phyloP scores from a whole-genome alignment of 2,113 vertebrate genomes.

The Rallus limicola region DNA sequence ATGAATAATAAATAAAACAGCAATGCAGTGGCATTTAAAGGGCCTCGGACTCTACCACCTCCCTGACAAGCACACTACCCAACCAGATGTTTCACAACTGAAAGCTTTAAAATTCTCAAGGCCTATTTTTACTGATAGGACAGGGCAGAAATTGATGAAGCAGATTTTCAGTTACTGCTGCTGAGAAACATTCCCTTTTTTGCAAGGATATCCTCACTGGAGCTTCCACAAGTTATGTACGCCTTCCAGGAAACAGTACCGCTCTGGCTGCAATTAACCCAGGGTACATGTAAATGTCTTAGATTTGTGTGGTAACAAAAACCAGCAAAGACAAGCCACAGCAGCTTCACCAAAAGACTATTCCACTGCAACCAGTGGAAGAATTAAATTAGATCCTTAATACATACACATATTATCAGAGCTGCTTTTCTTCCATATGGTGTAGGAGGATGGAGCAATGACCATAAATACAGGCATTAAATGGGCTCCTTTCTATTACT shows the following conservation, averaged over 20 bases:
- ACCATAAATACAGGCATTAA: constrained; percentile 45
- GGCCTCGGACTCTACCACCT: background rate
- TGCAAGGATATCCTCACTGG: background rate
- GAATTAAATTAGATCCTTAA: constrained; percentile 6
- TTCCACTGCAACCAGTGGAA: background rate
- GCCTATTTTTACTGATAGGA: background rate
- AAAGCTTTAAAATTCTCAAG: background rate
- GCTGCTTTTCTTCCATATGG: background rate
- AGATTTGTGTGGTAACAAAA: background rate
- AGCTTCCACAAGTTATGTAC: background rate
- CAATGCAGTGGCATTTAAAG: constrained; percentile 28
- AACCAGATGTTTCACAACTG: background rate
- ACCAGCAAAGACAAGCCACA: background rate
- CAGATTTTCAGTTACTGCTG: background rate
- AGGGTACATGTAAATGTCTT: background rate
- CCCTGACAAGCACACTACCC: background rate
- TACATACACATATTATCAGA: background rate
- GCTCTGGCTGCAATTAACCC: background rate
- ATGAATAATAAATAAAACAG: constrained; percentile 56
- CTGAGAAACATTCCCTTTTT: background rate
- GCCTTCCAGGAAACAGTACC: background rate
- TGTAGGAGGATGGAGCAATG: background rate
- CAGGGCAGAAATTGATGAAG: background rate
- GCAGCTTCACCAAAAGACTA: background rate
- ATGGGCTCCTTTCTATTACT: constrained; percentile 8